Conservation (phyloP, 2,113 vertebrate genomes). For the Ardeotis arabs region DNA sequence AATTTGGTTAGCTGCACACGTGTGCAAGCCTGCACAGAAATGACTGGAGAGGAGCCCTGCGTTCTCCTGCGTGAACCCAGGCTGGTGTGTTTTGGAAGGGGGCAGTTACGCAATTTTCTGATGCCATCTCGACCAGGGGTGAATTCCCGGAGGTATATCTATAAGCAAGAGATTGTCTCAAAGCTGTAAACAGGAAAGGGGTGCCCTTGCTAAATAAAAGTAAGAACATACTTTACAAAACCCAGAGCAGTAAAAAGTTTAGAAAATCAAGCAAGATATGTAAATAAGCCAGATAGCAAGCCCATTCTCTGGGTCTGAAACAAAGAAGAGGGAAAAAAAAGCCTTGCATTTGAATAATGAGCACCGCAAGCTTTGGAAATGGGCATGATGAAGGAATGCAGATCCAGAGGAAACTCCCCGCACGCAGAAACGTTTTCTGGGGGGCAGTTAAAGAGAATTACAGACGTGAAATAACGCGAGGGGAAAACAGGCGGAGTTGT, state of each 20-base stretch:
- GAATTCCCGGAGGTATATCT: not conserved
- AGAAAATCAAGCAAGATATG: not conserved
- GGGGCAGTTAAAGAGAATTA: not conserved
- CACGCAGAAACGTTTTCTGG: not conserved
- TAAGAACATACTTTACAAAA: not conserved
- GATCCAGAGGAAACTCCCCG: not conserved
- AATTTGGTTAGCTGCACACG: not conserved
- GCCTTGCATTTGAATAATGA: not conserved
- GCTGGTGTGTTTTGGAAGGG: not conserved
- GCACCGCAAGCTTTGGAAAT: not conserved
- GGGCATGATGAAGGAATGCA: not conserved
- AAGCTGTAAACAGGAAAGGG: conserved; percentile 64
- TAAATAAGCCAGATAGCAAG: not conserved
- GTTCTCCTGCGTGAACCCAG: conserved; percentile 15
- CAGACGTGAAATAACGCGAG: not conserved
- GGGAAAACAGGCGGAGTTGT: not conserved
- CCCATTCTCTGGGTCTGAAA: not conserved
- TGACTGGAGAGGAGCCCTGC: not conserved
- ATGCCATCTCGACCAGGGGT: not conserved
- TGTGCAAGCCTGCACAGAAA: not conserved
- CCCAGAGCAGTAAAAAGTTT: not conserved
- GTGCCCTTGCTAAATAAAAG: not conserved
- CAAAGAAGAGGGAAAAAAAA: not conserved
- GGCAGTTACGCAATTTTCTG: conserved; percentile 36
- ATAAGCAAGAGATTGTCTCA: not conserved